A percentile compares a stretch with the other conserved stretches of the same genome.
These are phyloP conservation scores for Oostethus manadensis DNA, from an alignment of 2,113 vertebrate species.

Conservation along the genomic window DNA sequence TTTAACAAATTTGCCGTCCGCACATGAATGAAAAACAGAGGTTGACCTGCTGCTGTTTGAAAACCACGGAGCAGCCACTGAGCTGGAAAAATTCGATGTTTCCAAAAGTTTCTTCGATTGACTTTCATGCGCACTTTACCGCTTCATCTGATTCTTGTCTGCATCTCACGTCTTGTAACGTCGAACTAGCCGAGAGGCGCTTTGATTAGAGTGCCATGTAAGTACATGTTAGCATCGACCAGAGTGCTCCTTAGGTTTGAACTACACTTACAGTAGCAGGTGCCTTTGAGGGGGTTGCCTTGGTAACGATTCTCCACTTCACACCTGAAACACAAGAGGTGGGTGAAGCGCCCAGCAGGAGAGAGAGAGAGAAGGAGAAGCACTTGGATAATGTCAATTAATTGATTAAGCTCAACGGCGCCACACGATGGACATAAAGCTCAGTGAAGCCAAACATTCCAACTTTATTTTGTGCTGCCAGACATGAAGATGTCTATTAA, in stretches of 20 bases:
- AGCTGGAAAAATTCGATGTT: too few species aligned
- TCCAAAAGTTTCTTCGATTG: background rate
- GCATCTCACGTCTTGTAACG: background rate
- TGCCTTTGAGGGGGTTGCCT: slow-evolving; percentile 97
- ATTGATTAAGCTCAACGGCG: background rate
- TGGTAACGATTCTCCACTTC: slow-evolving; percentile 97
- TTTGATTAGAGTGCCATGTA: slow-evolving; percentile 27
- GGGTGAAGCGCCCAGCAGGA: background rate
- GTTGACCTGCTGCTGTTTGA: slow-evolving; percentile 1
- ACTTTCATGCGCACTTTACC: slow-evolving; percentile 13
- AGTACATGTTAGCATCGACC: slow-evolving; percentile 9
- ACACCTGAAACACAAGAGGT: slow-evolving; percentile 73
- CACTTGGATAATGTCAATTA: background rate
- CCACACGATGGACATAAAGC: too few species aligned
- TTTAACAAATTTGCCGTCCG: too few species aligned
- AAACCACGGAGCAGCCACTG: background rate
- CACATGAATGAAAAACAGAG: too few species aligned
- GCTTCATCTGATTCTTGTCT: background rate
- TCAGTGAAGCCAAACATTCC: background rate
- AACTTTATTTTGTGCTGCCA: background rate
- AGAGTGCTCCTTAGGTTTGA: slow-evolving; percentile 15
- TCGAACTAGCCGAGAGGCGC: slow-evolving; percentile 24
- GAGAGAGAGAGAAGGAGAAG: background rate
- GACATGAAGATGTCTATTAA: background rate
- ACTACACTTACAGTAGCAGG: slow-evolving; percentile 93